Evolutionary conservation across 2,888 invertebrate genomes (phyloP).

Genomic region (Allolobophora icterica): DNA sequence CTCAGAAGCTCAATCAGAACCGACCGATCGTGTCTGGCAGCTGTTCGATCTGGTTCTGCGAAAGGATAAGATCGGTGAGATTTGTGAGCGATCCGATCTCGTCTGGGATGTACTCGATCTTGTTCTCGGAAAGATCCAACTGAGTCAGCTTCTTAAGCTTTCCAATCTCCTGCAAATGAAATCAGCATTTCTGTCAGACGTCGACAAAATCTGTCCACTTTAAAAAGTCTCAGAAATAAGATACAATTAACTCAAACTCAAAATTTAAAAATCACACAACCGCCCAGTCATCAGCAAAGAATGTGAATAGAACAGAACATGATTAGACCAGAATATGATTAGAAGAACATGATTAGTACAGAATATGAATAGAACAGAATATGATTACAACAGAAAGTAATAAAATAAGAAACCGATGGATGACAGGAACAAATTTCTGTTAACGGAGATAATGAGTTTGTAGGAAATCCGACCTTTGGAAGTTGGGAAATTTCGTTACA

Average conservation of each 20-base stretch:
- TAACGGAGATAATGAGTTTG: too few species aligned
- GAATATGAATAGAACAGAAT: too few species aligned
- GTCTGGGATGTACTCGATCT: conserved; percentile 89
- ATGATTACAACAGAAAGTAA: background rate
- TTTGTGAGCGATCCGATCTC: conserved; percentile 83
- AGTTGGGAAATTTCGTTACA: conserved; percentile 92
- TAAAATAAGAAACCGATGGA: too few species aligned
- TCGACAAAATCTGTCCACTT: background rate
- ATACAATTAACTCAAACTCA: too few species aligned
- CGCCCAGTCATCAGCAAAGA: too few species aligned
- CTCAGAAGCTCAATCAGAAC: background rate
- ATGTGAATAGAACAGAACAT: background rate
- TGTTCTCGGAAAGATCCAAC: conserved; percentile 95
- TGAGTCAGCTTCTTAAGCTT: conserved; percentile 86
- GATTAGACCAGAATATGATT: too few species aligned
- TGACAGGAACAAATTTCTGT: too few species aligned
- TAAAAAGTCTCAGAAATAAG: too few species aligned
- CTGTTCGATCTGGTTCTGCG: conserved; percentile 91
- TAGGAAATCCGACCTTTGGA: conserved; percentile 72
- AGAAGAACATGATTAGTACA: too few species aligned
- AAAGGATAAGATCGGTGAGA: conserved; percentile 92
- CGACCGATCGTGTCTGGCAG: conserved; percentile 90
- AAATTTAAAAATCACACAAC: too few species aligned
- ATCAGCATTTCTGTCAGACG: background rate
- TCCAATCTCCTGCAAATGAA: conserved; percentile 77